Percentiles rank a stretch among this genome's conserved stretches.
phyloP scores from a whole-genome alignment of 2,113 vertebrate genomes.

The Colius striatus region DNA sequence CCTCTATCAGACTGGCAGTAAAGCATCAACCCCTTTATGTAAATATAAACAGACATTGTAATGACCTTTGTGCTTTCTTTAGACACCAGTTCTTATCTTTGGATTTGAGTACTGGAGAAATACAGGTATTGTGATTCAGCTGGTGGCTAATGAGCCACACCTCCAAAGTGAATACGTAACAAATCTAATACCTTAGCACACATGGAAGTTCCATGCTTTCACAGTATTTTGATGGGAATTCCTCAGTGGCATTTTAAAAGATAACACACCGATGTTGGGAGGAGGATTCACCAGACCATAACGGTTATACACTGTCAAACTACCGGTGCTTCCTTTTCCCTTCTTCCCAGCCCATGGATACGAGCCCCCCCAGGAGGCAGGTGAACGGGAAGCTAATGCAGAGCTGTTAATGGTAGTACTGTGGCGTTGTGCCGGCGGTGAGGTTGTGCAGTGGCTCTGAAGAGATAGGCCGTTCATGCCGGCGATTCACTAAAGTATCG shows the following conservation, averaged over 20 bases:
- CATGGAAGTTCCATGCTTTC: not conserved
- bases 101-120: not conserved
- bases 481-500: not conserved
- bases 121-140: not conserved
- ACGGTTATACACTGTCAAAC: not conserved
- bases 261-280: not conserved
- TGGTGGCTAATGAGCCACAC: not conserved
- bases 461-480: not conserved
- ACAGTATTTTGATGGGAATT: not conserved
- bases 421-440: not conserved
- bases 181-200: not conserved
- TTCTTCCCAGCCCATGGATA: not conserved
- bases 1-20: not conserved
- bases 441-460: not conserved
- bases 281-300: not conserved
- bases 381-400: not conserved
- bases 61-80: not conserved
- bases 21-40: not conserved
- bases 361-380: not conserved
- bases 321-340: not conserved
- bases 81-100: not conserved
- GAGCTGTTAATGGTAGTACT: rapidly evolving
- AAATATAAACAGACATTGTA: not conserved
- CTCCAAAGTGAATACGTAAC: not conserved
- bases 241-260: not conserved